A percentile compares a stretch with the other conserved stretches of the same genome.
These are phyloP conservation scores for Chrysaora quinquecirrha DNA, from an alignment of 30 jellyfish, hydroid and myxozoan species.

Conservation along the genomic window DNA sequence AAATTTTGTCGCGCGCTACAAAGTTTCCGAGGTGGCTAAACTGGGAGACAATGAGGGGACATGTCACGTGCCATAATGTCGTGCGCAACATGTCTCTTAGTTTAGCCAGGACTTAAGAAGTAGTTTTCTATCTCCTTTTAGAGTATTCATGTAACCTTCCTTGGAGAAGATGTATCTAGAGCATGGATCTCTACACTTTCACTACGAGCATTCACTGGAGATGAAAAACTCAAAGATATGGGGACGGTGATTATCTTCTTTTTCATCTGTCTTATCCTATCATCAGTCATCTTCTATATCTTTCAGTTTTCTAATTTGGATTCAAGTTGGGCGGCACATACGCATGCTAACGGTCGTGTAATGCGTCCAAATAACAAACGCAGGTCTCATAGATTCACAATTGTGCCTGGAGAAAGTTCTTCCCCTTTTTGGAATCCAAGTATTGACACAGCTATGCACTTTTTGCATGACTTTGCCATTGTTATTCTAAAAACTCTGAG, in stretches of 20 bases:
- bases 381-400: background rate
- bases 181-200: constrained; percentile 81
- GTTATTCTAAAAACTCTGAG: too few relatives aligned
- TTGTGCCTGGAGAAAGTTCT: too few relatives aligned
- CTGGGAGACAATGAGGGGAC: too few relatives aligned
- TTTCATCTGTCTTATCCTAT: background rate
- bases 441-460: too few relatives aligned
- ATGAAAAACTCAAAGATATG: constrained; percentile 70
- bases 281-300: background rate
- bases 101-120: too few relatives aligned
- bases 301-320: background rate
- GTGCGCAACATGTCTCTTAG: too few relatives aligned
- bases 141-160: constrained; percentile 80
- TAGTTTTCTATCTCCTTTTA: background rate
- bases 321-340: background rate
- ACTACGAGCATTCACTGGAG: constrained; percentile 48
- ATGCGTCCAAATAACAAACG: background rate
- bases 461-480: too few relatives aligned
- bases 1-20: too few relatives aligned
- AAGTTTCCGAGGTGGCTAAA: too few relatives aligned
- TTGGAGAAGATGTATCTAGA: constrained; percentile 85
- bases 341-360: background rate
- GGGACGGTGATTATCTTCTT: constrained; percentile 68
- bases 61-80: too few relatives aligned
- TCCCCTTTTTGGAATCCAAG: too few relatives aligned